Evolutionary conservation across 2,797 vertebrate genomes (phyloP), one percentile per base, ranked within the genome.

Genomic region (Manis pentadactyla): DNA sequence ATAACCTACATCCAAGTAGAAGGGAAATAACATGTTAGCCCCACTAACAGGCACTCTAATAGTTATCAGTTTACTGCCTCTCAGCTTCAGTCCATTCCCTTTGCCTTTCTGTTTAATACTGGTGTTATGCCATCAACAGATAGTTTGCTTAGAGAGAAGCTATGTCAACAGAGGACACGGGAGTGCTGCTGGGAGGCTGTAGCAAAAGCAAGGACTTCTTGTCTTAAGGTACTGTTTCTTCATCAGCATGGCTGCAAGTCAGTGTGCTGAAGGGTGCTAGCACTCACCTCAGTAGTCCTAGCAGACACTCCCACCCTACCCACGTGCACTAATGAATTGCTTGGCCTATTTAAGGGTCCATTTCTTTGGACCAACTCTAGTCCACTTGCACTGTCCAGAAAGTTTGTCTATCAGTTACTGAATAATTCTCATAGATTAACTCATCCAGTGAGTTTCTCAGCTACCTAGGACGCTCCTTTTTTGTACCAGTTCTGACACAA

Each of bases 91-190:
- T 23, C 66, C 21, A 4, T 37, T 53, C 49, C 61, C 49, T 66
- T 71, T 57, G 17, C 5, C 37, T 6, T 88, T 66, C 14, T 27
- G 57, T 19, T 42, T 51, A 39, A n/a, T 18, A 42, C 25, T 8
- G 1, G 9, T 6, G 21, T 29, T 13, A 6, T 55, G 25, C 4
- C 18, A 11, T 29, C 34, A 27, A 79, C 25, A 46, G 1, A 11
- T 46, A 46, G 46, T 12, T 46, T 11, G 12, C 12, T 11, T 11
- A 46, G 46, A 27, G 7, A 69, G 78, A 77, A 10, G 5, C 39
- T 37, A 2, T 12, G 5, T 2, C 25, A 84, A 2, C 0, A 71
- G 49, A 21, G 15, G 5, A 7, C 34, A 6, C 17, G 15, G 14
- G 46, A 42, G 46, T 19, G 37, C 64, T 23, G 3, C 14, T 5